Conservation (phyloP, 1,140 invertebrate species). For the Halyomorpha halys region DNA sequence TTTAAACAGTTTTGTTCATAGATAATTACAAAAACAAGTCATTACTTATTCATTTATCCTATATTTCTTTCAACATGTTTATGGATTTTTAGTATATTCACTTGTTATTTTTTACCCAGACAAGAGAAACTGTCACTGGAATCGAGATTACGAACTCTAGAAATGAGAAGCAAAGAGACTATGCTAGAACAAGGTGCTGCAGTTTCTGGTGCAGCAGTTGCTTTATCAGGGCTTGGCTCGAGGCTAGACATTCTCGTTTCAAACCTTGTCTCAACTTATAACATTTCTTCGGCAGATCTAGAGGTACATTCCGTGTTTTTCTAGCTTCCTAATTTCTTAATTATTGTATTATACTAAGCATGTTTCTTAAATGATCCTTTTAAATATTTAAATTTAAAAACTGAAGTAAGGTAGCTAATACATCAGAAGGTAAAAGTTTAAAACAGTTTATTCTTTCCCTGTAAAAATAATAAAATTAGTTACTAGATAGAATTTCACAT, state of each 20-base stretch:
- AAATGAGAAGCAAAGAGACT: slow-evolving; percentile 50
- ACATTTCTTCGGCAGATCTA: slow-evolving; percentile 61
- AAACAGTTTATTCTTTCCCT: too few relatives aligned
- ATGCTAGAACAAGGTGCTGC: slow-evolving; percentile 57
- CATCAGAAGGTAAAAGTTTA: too few relatives aligned
- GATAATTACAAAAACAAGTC: too few relatives aligned
- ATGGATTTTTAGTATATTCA: too few relatives aligned
- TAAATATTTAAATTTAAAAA: too few relatives aligned
- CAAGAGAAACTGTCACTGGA: slow-evolving; percentile 58
- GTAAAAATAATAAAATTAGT: too few relatives aligned
- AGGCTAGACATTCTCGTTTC: slow-evolving; percentile 51
- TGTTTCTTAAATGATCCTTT: too few relatives aligned
- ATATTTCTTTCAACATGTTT: too few relatives aligned
- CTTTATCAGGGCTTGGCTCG: slow-evolving; percentile 55
- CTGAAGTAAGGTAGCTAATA: too few relatives aligned
- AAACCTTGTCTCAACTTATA: slow-evolving; percentile 52
- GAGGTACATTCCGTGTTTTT: slow-evolving; percentile 42
- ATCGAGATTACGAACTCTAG: slow-evolving; percentile 49
- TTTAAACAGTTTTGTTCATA: too few relatives aligned
- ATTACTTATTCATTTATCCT: neutral
- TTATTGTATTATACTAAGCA: too few relatives aligned
- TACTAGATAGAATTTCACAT: too few relatives aligned
- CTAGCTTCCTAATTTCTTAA: neutral
- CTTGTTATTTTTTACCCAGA: slow-evolving; percentile 34
- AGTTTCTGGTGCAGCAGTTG: slow-evolving; percentile 56